Evolutionary conservation across 2,888 invertebrate species (phyloP), one percentile per base, ranked within the genome.

Genomic region (Cybosia mesomella): DNA sequence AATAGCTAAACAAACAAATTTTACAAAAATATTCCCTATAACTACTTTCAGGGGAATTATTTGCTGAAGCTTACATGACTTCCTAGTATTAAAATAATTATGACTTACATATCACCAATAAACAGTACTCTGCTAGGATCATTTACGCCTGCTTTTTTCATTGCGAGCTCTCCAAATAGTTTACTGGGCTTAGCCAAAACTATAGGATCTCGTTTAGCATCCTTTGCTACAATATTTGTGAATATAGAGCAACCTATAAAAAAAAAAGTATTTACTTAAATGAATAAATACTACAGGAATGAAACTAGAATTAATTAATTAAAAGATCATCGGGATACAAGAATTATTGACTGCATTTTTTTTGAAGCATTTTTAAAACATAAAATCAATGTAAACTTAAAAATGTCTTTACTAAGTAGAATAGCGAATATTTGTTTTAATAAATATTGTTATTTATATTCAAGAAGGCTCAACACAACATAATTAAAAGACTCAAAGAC

Each of bases 41-140:
- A 49, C 2, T n/a, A 49, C 7, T 0, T n/a, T 18, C 18, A 43
- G 18, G 7, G 43, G 43, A 43, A 43, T 43, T 15, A 18, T 43
- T 43, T 43, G 13, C n/a, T n/a, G 5, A 43, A 18, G 15, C 18
- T 43, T 43, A 39, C 10, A 11, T 11, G 10, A 2, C 11, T 36
- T 36, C 36, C 11, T 36, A 36, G 15, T 39, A 15, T 54, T 22
- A 13, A 0, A 57, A 18, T 28, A n/a, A 8, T 2, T n/a, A 18
- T 32, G 2, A 93, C 95, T 94, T 87, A 97, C 96, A 97, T 96
- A 87, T 98, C 98, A 55, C 98, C 98, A 82, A 98, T 96, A 95
- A 98, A 98, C 21, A 98, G 90, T 0, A 97, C 96, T 71, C 97
- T 93, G 28, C 93, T 91, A 0, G 97, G 96, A 74, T 97, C 95